A percentile compares a stretch with the other conserved stretches of the same genome.
phyloP scores from a whole-genome alignment of 2,888 invertebrate species.

The Pecten maximus region DNA sequence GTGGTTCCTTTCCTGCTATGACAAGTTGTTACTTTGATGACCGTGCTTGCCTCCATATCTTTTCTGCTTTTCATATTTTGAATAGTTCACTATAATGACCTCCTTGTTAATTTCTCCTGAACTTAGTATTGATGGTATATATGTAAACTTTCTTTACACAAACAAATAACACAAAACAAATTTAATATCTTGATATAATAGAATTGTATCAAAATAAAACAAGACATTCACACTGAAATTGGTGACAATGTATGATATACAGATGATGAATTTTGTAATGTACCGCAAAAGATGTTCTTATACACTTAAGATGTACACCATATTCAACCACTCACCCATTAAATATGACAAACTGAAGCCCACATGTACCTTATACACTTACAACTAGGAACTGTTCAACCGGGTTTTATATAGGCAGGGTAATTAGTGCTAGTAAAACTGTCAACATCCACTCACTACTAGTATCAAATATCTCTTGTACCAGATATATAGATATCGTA shows the following conservation, averaged over 20 bases:
- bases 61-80: too few species aligned
- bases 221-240: conserved; percentile 37
- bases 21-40: too few species aligned
- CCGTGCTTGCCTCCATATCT: too few species aligned
- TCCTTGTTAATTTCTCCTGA: too few species aligned
- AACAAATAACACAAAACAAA: background rate
- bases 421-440: too few species aligned
- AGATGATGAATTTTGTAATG: conserved; percentile 19
- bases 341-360: background rate
- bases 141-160: background rate
- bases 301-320: conserved; percentile 11
- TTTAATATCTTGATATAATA: conserved; percentile 27
- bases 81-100: too few species aligned
- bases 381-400: too few species aligned
- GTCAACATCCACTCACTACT: too few species aligned
- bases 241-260: conserved; percentile 40
- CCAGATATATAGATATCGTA: too few species aligned
- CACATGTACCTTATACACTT: background rate
- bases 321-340: background rate
- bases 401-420: too few species aligned
- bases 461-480: background rate
- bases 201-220: conserved; percentile 42
- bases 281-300: conserved; percentile 30
- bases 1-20: too few species aligned
- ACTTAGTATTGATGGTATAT: too few species aligned